Evolutionary conservation across 64 coral and sea anemone genomes (phyloP), one percentile per base, ranked within the genome.

Genomic region (Montipora efflorescens): DNA sequence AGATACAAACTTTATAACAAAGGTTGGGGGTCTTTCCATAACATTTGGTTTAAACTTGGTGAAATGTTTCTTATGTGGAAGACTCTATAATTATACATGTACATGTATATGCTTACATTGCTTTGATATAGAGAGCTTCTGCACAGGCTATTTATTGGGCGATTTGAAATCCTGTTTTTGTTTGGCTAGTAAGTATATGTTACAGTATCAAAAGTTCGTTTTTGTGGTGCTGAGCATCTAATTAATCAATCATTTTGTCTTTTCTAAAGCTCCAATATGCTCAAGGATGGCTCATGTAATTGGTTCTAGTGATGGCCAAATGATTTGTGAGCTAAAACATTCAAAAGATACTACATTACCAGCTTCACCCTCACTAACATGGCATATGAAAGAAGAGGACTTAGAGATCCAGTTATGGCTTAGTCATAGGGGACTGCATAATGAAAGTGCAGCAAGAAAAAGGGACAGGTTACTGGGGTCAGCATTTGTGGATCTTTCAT

Each of bases 321-420:
- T 67, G 7, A 12, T 96, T 7, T 92, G 92, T 59, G 90, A 98
- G 70, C 59, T 98, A 7, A 98, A 92, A 73, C 96, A 98, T 59
- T 92, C 58, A 16, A 87, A 75, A 51, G 50, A 55, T 3, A 88
- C 91, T 44, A 23, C 67, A 6, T 28, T 79, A 51, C 88, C 81
- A 13, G 87, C 59, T 53, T 90, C 80, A 80, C 76, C 90, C n/a
- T 92, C 94, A 64, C 69, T 98, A 5, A 59, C 78, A 44, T 98
- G 98, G 98, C 90, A 99, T 53, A 87, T 99, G 72, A 91, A 90
- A 36, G 98, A 99, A 81, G 98, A 99, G 51, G 14, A 25, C n/a
- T 77, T 99, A 15, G 95, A 99, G 79, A 87, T 96, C 47, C 98
- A 99, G 84, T 67, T 99, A 7, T 99, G 98, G 98, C 76, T 99